Conservation (phyloP, 2,113 vertebrate species). For the Cyprinodon variegatus region DNA sequence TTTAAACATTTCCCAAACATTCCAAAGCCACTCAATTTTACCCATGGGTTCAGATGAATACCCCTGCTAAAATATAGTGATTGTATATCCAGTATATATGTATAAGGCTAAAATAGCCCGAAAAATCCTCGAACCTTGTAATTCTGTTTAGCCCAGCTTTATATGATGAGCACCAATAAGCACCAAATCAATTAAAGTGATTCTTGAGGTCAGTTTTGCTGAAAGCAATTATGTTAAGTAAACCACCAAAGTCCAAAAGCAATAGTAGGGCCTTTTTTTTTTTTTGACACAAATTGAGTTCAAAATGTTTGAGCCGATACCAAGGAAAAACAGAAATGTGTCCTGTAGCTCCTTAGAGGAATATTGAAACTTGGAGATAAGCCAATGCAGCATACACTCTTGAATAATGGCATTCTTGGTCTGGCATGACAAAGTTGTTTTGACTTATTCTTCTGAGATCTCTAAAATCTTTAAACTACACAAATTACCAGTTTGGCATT, state of each 20-base stretch:
- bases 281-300: not conserved
- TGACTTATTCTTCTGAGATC: not conserved
- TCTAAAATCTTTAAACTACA: not conserved
- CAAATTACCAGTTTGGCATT: too few relatives aligned
- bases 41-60: not conserved
- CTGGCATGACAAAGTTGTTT: not conserved
- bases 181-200: not conserved
- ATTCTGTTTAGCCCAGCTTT: not conserved
- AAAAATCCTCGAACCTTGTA: too few relatives aligned
- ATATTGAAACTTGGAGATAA: constrained; percentile 1
- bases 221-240: not conserved
- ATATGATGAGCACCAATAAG: constrained; percentile 3
- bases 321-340: not conserved
- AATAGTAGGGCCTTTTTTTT: not conserved
- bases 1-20: too few relatives aligned
- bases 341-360: not conserved
- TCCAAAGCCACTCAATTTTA: too few relatives aligned
- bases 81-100: not conserved
- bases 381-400: not conserved
- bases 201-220: not conserved
- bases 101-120: not conserved
- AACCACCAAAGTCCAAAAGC: not conserved
- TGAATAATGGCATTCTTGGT: not conserved
- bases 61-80: not conserved
- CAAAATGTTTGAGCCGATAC: not conserved